phyloP scores from a whole-genome alignment of 2,797 vertebrate genomes.

The Scarus forsteni region DNA sequence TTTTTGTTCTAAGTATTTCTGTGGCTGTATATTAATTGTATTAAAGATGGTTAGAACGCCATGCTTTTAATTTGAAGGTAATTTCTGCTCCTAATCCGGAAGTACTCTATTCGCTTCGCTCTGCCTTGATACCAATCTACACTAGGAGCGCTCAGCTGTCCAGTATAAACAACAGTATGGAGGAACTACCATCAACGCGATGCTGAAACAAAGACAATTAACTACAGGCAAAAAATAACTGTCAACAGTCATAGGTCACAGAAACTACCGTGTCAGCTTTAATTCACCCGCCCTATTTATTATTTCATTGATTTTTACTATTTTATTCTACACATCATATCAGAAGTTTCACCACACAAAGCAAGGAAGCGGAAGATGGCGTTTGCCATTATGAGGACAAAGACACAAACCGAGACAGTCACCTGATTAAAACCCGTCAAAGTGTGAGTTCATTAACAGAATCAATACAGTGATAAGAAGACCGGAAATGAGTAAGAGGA shows the following conservation, averaged over 20 bases:
- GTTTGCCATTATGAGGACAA: not conserved
- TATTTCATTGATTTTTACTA: not conserved
- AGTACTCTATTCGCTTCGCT: rapidly evolving
- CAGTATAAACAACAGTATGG: slow-evolving; percentile 63
- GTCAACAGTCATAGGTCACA: not conserved
- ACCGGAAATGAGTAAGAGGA: not conserved
- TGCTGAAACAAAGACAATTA: slow-evolving; percentile 59
- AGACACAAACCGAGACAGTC: not conserved
- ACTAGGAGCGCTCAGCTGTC: slow-evolving; percentile 77
- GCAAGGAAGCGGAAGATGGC: slow-evolving; percentile 5
- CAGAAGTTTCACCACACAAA: slow-evolving; percentile 18
- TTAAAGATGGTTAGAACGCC: not conserved
- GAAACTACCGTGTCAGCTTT: rapidly evolving
- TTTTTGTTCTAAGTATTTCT: no score
- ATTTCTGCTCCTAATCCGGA: rapidly evolving
- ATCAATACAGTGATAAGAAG: rapidly evolving
- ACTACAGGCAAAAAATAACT: not conserved
- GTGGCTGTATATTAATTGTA: not conserved
- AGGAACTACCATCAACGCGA: slow-evolving; percentile 4
- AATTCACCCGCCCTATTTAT: no score
- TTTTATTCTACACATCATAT: not conserved
- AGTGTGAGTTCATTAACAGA: rapidly evolving
- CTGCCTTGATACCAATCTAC: not conserved
- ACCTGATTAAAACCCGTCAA: not conserved
- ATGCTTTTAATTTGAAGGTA: slow-evolving; percentile 44